Evolutionary conservation across 2,888 invertebrate genomes (phyloP).

Genomic region (Dermolepida albohirtum): DNA sequence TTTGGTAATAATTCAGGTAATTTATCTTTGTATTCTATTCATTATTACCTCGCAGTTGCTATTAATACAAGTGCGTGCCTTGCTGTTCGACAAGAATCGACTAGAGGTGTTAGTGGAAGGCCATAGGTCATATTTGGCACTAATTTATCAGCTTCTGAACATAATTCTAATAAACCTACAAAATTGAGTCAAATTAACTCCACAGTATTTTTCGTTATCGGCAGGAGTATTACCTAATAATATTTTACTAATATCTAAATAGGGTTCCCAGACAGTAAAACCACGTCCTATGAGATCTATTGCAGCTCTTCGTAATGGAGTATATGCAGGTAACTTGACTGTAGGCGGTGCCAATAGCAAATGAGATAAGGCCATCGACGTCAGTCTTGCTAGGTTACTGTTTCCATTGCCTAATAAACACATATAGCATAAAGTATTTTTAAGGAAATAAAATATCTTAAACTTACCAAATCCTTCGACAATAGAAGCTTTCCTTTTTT

Average conservation of each 20-base stretch:
- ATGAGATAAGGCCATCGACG: conserved; percentile 94
- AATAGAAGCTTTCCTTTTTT: conserved; percentile 81
- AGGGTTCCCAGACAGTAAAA: conserved; percentile 99
- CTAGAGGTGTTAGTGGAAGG: conserved; percentile 92
- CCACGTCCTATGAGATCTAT: conserved; percentile 97
- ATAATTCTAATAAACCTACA: conserved; percentile 88
- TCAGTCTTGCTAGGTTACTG: conserved; percentile 89
- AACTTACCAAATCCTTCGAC: conserved; percentile 77
- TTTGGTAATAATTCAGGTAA: too few relatives aligned
- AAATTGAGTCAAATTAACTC: conserved; percentile 6
- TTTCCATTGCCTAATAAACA: conserved; percentile 80
- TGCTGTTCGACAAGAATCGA: conserved; percentile 97
- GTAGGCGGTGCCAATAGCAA: conserved; percentile 89
- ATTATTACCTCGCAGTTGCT: conserved; percentile 83
- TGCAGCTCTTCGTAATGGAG: conserved; percentile 93
- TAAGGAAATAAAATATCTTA: background rate
- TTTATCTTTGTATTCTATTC: conserved; percentile 57
- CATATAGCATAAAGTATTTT: conserved; percentile 57
- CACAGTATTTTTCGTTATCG: background rate
- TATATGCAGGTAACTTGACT: conserved; percentile 87
- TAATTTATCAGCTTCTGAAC: conserved; percentile 90
- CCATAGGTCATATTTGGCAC: conserved; percentile 96
- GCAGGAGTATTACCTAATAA: conserved; percentile 68
- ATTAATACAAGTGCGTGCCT: conserved; percentile 96
- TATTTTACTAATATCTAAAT: conserved; percentile 92